These are phyloP conservation scores for Drosophila suzukii DNA, from an alignment of 1,140 invertebrate species.

Conservation along the genomic window DNA sequence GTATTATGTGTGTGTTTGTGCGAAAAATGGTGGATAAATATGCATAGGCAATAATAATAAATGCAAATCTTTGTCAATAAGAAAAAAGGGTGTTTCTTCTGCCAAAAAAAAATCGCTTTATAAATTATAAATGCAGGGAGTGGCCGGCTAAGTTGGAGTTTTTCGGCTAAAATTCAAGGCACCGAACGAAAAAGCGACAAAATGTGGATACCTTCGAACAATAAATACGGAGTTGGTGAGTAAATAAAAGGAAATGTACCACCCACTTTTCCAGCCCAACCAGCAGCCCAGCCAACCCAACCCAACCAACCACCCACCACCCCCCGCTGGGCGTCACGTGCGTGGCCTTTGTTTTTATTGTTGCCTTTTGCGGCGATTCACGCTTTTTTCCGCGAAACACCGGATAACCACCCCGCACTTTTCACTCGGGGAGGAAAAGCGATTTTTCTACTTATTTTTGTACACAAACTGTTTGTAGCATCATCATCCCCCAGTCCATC, in stretches of 20 bases:
- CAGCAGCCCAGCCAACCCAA: background rate
- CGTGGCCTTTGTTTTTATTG: slow-evolving; percentile 64
- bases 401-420: slow-evolving; percentile 46
- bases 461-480: slow-evolving; percentile 45
- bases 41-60: slow-evolving; percentile 30
- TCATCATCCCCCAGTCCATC: slow-evolving; percentile 20
- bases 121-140: slow-evolving; percentile 32
- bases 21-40: slow-evolving; percentile 60
- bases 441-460: slow-evolving; percentile 81
- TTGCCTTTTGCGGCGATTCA: slow-evolving; percentile 75
- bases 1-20: slow-evolving; percentile 26
- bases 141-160: slow-evolving; percentile 38
- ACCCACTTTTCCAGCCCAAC: slow-evolving; percentile 4
- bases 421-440: slow-evolving; percentile 64
- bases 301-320: slow-evolving; percentile 3
- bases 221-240: slow-evolving; percentile 84
- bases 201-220: slow-evolving; percentile 84
- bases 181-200: slow-evolving; percentile 20
- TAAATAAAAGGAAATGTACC: slow-evolving; percentile 39
- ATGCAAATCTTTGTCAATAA: slow-evolving; percentile 35
- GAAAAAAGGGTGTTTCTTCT: slow-evolving; percentile 45
- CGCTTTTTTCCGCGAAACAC: slow-evolving; percentile 76
- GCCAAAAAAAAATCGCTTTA: slow-evolving; percentile 15
- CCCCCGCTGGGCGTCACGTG: slow-evolving; percentile 66
- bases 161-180: slow-evolving; percentile 40